phyloP scores from a whole-genome alignment of 2,888 invertebrate species.

The Selenia dentaria region DNA sequence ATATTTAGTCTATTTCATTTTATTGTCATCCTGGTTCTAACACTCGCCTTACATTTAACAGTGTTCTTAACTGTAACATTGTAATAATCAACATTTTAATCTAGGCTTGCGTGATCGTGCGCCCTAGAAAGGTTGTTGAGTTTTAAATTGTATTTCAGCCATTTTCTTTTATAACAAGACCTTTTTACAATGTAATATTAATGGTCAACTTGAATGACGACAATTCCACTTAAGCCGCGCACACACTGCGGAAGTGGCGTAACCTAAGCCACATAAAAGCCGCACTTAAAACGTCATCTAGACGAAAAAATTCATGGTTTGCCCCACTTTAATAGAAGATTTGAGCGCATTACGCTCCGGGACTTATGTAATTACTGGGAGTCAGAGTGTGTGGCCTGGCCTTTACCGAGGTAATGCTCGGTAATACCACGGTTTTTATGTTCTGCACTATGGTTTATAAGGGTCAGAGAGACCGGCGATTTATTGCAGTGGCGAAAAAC shows the following conservation, averaged over 20 bases:
- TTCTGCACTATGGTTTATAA: slow-evolving; percentile 33
- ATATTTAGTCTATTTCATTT: too few species aligned
- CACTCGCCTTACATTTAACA: too few species aligned
- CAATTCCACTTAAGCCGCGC: slow-evolving; percentile 17
- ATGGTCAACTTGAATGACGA: slow-evolving; percentile 20
- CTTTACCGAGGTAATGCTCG: slow-evolving; percentile 19
- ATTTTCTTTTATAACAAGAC: slow-evolving; percentile 14
- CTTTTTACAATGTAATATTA: slow-evolving; percentile 25
- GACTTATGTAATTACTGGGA: slow-evolving; percentile 42
- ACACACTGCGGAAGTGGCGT: slow-evolving; percentile 21
- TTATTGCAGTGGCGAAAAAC: slow-evolving; percentile 26
- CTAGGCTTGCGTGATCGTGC: neutral
- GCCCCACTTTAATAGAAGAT: slow-evolving; percentile 41
- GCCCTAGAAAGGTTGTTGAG: neutral
- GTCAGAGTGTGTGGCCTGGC: slow-evolving; percentile 18
- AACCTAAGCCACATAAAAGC: slow-evolving; percentile 26
- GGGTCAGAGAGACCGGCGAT: slow-evolving; percentile 26
- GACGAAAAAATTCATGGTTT: slow-evolving; percentile 40
- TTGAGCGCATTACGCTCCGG: slow-evolving; percentile 41
- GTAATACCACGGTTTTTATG: slow-evolving; percentile 30
- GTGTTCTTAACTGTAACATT: too few species aligned
- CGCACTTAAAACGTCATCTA: slow-evolving; percentile 26
- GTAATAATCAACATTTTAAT: too few species aligned
- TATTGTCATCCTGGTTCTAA: too few species aligned
- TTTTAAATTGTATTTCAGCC: slow-evolving; percentile 12